Evolutionary conservation across 2,113 vertebrate species (phyloP), one percentile per base, ranked within the genome.

Genomic region (Barbus barbus): DNA sequence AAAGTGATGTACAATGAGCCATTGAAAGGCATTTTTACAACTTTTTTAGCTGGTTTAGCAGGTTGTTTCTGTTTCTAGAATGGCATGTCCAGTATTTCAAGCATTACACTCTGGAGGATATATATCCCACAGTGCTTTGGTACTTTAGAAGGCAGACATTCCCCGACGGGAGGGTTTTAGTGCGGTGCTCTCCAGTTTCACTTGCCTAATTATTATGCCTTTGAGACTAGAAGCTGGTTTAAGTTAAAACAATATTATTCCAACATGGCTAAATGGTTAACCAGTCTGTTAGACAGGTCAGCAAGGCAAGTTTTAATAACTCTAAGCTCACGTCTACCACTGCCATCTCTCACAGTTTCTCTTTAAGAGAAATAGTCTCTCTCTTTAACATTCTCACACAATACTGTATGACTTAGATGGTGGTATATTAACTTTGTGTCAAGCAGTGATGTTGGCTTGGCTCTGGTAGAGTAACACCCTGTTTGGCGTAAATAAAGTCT

Each of bases 231-330:
- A 73, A 67, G 78, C 84, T 63, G 46, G 61, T 44, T 61, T 63
- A 83, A 48, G 24, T 78, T 73, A 51, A 87, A 69, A 84, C 83
- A 82, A 58, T 84, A 75, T 86, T 86, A 78, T 86, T 78, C n/a
- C 36, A 84, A 38, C 74, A 48, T 83, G 65, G 78, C 78, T 78
- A 87, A 77, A 85, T 41, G 74, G 78, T 84, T 80, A 86, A 77
- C 82, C 51, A 14, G 83, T 88, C 74, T 80, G 75, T 61, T 33
- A 75, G 26, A 69, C 82, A 60, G 28, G 63, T 51, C 31, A 44
- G 26, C 3, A 18, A 75, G 58, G 31, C 58, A 61, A 51, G 60
- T 53, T 78, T 65, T 67, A 84, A 67, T 76, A 84, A 84, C 69
- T 67, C 60, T 48, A 24, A 51, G 7, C 24, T 82, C 60, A 78